Evolutionary conservation across 1,140 invertebrate species (phyloP).

Genomic region (Hyposmocoma kahamanoa): DNA sequence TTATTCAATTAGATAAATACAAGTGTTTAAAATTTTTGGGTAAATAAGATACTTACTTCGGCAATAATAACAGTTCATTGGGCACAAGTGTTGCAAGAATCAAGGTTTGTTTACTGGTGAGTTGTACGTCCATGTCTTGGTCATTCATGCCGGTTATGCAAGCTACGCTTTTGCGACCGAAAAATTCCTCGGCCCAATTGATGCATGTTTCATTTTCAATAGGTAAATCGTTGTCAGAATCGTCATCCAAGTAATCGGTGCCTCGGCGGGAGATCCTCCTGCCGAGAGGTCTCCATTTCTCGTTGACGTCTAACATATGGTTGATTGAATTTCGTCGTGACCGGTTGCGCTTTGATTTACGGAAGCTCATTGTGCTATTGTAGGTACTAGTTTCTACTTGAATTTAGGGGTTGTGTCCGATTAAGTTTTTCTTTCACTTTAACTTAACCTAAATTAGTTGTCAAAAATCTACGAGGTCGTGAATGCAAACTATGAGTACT

Average conservation of each 20-base stretch:
- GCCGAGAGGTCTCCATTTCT: slow-evolving; percentile 40
- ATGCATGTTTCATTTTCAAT: slow-evolving; percentile 20
- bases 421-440: slow-evolving; percentile 21
- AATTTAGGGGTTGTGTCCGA: slow-evolving; percentile 35
- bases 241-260: slow-evolving; percentile 29
- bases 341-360: slow-evolving; percentile 27
- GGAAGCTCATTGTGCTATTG: slow-evolving; percentile 43
- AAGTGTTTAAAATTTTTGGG: not conserved
- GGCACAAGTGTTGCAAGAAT: slow-evolving; percentile 58
- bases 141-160: slow-evolving; percentile 24
- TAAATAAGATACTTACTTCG: slow-evolving; percentile 33
- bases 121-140: slow-evolving; percentile 50
- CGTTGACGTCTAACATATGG: slow-evolving; percentile 28
- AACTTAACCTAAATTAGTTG: slow-evolving; percentile 20
- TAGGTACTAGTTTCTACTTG: slow-evolving; percentile 17
- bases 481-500: not conserved
- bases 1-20: not conserved
- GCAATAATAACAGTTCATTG: slow-evolving; percentile 53
- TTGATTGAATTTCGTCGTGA: slow-evolving; percentile 39
- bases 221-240: slow-evolving; percentile 35
- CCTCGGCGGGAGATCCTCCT: slow-evolving; percentile 32
- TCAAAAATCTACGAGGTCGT: slow-evolving; percentile 28
- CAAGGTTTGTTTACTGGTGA: slow-evolving; percentile 54
- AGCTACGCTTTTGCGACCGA: slow-evolving; percentile 33
- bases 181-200: slow-evolving; percentile 46